phyloP scores from a whole-genome alignment of 2,888 invertebrate species.

The Yponomeuta evonymella region DNA sequence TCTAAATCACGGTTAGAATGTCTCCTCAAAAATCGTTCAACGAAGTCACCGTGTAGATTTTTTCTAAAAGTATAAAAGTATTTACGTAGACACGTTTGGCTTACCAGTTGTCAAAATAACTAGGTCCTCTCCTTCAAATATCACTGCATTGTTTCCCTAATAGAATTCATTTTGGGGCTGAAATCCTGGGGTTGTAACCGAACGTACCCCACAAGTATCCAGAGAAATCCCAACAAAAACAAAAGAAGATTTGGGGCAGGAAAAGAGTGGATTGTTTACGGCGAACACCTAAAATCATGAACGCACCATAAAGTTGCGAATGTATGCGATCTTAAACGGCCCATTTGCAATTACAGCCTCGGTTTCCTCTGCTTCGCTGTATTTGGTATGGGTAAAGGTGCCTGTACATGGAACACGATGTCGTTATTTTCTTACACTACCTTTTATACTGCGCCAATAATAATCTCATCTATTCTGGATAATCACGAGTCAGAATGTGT shows the following conservation, averaged over 20 bases:
- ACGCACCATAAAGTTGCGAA: slow-evolving; percentile 51
- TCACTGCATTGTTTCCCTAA: neutral
- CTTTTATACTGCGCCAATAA: too few species aligned
- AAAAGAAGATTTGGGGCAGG: neutral
- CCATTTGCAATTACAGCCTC: slow-evolving; percentile 52
- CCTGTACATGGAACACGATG: neutral
- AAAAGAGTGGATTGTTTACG: slow-evolving; percentile 25
- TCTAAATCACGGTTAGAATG: too few species aligned
- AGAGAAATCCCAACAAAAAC: slow-evolving; percentile 2
- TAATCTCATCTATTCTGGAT: too few species aligned
- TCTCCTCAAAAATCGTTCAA: too few species aligned
- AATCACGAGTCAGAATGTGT: too few species aligned
- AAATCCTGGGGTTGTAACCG: neutral
- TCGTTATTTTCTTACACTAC: too few species aligned
- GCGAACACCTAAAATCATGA: slow-evolving; percentile 40
- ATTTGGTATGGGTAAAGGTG: neutral
- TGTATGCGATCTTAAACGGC: slow-evolving; percentile 50
- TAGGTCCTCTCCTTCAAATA: neutral
- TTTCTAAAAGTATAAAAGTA: neutral
- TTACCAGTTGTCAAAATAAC: neutral
- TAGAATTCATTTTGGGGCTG: neutral
- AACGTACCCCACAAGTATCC: neutral
- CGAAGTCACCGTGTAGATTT: too few species aligned
- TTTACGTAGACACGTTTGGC: neutral
- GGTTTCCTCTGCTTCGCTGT: neutral